These are phyloP conservation scores for Callitettix versicolor DNA, from an alignment of 1,140 invertebrate species.

Conservation along the genomic window DNA sequence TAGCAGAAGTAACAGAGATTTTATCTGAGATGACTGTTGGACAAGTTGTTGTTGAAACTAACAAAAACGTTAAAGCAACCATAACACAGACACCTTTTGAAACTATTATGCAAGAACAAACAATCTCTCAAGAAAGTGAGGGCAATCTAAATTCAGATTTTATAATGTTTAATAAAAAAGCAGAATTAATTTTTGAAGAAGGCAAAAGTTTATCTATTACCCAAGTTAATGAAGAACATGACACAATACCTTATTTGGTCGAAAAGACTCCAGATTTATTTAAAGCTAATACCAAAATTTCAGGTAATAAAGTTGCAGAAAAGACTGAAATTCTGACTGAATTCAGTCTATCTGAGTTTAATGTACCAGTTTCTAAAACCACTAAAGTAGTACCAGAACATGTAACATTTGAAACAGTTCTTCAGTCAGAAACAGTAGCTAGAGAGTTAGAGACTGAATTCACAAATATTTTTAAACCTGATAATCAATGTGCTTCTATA, in stretches of 20 bases:
- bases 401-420: slow-evolving; percentile 27
- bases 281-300: background rate
- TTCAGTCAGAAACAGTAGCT: slow-evolving; percentile 24
- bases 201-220: slow-evolving; percentile 36
- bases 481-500: slow-evolving; percentile 24
- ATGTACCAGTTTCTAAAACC: slow-evolving; percentile 18
- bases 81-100: slow-evolving; percentile 30
- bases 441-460: slow-evolving; percentile 30
- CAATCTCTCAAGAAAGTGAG: slow-evolving; percentile 28
- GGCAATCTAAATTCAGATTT: slow-evolving; percentile 12
- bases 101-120: slow-evolving; percentile 28
- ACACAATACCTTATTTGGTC: slow-evolving; percentile 30
- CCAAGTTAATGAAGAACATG: slow-evolving; percentile 35
- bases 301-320: slow-evolving; percentile 28
- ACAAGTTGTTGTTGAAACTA: slow-evolving; percentile 19
- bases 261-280: slow-evolving; percentile 34
- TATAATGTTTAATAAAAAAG: slow-evolving; percentile 13
- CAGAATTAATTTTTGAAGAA: slow-evolving; percentile 36
- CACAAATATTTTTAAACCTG: slow-evolving; percentile 21
- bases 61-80: slow-evolving; percentile 26
- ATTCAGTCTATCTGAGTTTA: slow-evolving; percentile 27
- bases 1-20: slow-evolving; percentile 21
- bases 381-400: slow-evolving; percentile 30
- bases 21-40: slow-evolving; percentile 18
- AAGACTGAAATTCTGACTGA: slow-evolving; percentile 30